Evolutionary conservation across 2,888 invertebrate genomes (phyloP).

Genomic region (Octodonta nipae): DNA sequence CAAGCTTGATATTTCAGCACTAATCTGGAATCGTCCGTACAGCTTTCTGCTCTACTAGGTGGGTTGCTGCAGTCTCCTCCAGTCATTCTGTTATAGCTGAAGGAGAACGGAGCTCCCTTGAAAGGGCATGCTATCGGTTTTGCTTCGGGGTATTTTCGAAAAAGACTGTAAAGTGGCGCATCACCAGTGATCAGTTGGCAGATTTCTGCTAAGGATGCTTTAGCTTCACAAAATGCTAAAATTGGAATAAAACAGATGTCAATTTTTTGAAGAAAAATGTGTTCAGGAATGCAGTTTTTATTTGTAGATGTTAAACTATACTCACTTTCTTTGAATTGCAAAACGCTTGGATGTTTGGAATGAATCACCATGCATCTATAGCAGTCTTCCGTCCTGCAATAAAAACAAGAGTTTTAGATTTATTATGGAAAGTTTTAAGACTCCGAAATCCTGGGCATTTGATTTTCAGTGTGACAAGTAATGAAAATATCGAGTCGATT

Average conservation of each 20-base stretch:
- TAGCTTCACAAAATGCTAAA: conserved; percentile 47
- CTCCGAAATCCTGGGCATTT: no score
- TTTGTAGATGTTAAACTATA: conserved; percentile 16
- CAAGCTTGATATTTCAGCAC: conserved; percentile 74
- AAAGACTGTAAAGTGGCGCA: conserved; percentile 61
- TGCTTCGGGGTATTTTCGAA: conserved; percentile 54
- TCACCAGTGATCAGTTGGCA: conserved; percentile 59
- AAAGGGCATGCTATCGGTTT: conserved; percentile 61
- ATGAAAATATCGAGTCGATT: no score
- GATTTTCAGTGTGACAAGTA: no score
- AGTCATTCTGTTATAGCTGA: conserved; percentile 53
- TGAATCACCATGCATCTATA: conserved; percentile 65
- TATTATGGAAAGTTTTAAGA: conserved; percentile 1
- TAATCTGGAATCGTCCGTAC: conserved; percentile 68
- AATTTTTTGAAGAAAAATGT: background rate
- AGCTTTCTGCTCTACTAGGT: conserved; percentile 65
- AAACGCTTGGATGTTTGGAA: conserved; percentile 59
- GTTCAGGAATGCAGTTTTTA: background rate
- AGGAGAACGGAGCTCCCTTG: conserved; percentile 65
- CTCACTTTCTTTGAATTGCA: conserved; percentile 77
- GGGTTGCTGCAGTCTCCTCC: conserved; percentile 65
- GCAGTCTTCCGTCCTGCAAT: conserved; percentile 53
- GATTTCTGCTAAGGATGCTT: conserved; percentile 45
- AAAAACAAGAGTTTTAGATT: conserved; percentile 4
- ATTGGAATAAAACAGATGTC: conserved; percentile 4